Conservation (phyloP, 2,797 vertebrate genomes). For the Eptatretus atami region DNA sequence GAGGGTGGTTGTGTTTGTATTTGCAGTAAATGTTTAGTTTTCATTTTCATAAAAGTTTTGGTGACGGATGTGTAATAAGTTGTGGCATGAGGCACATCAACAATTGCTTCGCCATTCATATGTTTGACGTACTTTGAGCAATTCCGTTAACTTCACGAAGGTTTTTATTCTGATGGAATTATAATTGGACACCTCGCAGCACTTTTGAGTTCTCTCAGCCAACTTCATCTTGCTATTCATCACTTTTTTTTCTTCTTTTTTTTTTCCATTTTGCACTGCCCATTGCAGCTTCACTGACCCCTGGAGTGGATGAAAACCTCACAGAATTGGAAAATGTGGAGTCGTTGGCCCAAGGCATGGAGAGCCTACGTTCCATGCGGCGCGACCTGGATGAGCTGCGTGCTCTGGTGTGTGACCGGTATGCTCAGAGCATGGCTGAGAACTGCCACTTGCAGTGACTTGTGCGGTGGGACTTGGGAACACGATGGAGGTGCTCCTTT, state of each 20-base stretch:
- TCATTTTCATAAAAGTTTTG: too few relatives aligned
- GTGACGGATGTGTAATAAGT: too few relatives aligned
- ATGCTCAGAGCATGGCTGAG: conserved; percentile 93
- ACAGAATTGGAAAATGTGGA: conserved; percentile 38
- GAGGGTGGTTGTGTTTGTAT: too few relatives aligned
- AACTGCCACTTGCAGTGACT: conserved; percentile 66
- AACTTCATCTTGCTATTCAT: conserved; percentile 6
- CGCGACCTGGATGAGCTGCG: conserved; percentile 61
- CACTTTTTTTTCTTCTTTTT: conserved; percentile 7
- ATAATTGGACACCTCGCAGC: neutral
- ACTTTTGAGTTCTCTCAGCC: neutral
- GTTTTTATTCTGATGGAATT: neutral
- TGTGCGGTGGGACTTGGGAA: too few relatives aligned
- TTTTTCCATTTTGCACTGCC: too few relatives aligned
- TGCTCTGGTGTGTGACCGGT: conserved; percentile 59
- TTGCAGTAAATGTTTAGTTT: too few relatives aligned
- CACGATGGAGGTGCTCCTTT: too few relatives aligned
- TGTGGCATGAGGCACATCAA: too few relatives aligned
- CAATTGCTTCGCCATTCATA: too few relatives aligned
- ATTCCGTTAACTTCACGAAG: neutral
- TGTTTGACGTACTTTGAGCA: neutral
- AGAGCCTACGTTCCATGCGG: conserved; percentile 43
- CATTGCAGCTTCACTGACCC: too few relatives aligned
- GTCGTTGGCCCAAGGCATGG: conserved; percentile 40
- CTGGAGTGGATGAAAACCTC: conserved; percentile 13